Percentiles rank a stretch among this genome's conserved stretches.
Evolutionary conservation across 2,888 invertebrate genomes (phyloP).

Genomic region (Drosophila melanocephala): DNA sequence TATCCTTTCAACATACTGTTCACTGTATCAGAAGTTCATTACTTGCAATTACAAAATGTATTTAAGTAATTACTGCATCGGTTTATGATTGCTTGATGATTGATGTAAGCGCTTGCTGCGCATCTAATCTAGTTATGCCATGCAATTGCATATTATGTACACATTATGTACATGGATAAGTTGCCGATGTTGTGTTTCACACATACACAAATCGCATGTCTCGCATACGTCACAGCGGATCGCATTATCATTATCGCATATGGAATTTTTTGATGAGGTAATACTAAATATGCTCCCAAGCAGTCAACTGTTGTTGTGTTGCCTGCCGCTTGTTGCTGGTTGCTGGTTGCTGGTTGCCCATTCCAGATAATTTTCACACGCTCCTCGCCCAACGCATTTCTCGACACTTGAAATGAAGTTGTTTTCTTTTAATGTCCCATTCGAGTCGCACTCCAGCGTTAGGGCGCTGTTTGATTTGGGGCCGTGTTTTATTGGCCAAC

Average conservation of each 20-base stretch:
- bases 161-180: background rate
- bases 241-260: constrained; percentile 63
- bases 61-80: background rate
- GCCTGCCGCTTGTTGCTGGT: no score
- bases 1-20: background rate
- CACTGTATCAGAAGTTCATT: background rate
- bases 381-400: constrained; percentile 25
- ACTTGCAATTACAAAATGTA: background rate
- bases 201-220: constrained; percentile 50
- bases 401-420: constrained; percentile 42
- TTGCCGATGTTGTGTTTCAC: background rate
- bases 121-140: constrained; percentile 44
- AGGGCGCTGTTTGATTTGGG: constrained; percentile 35
- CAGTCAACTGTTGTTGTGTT: background rate
- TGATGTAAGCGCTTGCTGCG: background rate
- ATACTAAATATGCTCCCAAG: constrained; percentile 21
- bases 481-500: constrained; percentile 51
- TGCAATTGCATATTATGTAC: constrained; percentile 10
- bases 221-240: constrained; percentile 55
- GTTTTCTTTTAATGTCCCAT: constrained; percentile 26
- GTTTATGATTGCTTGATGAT: background rate
- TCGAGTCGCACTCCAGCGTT: constrained; percentile 9
- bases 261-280: constrained; percentile 56
- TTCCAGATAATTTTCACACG: constrained; percentile 46
- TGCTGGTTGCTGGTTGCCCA: background rate